phyloP scores from a whole-genome alignment of 2,113 vertebrate genomes.

The Chaetops frenatus region DNA sequence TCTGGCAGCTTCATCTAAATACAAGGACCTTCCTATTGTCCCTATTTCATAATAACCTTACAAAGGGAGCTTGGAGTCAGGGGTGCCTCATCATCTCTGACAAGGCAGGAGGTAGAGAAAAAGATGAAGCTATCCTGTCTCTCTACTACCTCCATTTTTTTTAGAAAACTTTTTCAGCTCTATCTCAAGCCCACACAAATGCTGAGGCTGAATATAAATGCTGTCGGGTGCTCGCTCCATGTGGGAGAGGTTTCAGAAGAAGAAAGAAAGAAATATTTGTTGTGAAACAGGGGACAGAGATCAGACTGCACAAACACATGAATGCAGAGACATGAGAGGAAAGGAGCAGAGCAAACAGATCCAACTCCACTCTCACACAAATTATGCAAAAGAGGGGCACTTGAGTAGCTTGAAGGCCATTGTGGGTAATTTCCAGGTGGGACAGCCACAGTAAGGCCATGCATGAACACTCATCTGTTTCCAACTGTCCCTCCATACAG shows the following conservation, averaged over 20 bases:
- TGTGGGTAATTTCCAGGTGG: neutral
- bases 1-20: neutral
- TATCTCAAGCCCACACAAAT: neutral
- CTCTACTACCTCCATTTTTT: neutral
- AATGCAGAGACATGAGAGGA: neutral
- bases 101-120: neutral
- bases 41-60: neutral
- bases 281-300: neutral
- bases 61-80: neutral
- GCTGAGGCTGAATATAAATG: neutral
- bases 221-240: rapidly evolving
- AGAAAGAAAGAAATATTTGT: neutral
- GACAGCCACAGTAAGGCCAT: neutral
- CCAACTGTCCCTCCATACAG: neutral
- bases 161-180: neutral
- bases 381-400: neutral
- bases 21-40: neutral
- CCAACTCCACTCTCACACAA: neutral
- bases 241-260: neutral
- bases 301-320: neutral
- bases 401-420: neutral
- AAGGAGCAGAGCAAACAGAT: neutral
- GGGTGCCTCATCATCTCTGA: neutral
- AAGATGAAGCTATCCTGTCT: neutral
- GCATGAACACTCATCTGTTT: neutral